Conservation (phyloP, 2,888 invertebrate species). For the Emmelina monodactyla region DNA sequence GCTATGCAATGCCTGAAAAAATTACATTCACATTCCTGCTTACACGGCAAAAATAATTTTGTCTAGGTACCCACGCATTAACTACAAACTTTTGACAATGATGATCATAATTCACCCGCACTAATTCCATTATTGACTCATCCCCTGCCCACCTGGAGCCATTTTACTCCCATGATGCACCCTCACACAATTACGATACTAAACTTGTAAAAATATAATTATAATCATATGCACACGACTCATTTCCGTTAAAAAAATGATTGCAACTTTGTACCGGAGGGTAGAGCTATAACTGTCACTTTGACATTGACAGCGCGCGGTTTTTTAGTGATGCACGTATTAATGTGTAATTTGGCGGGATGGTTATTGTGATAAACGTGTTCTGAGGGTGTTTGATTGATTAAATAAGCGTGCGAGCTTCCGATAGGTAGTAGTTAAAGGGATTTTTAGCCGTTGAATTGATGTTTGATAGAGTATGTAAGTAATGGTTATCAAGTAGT, state of each 20-base stretch:
- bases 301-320: slow-evolving; percentile 18
- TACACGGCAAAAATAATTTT: no score
- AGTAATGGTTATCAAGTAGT: no score
- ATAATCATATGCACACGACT: slow-evolving; percentile 46
- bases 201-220: slow-evolving; percentile 56
- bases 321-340: slow-evolving; percentile 49
- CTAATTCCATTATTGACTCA: slow-evolving; percentile 43
- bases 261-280: slow-evolving; percentile 25
- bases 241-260: slow-evolving; percentile 38
- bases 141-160: slow-evolving; percentile 24
- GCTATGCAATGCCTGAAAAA: no score
- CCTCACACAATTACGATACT: slow-evolving; percentile 11
- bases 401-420: slow-evolving; percentile 54
- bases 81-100: no score
- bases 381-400: slow-evolving; percentile 53
- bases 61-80: no score
- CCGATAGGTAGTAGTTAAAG: slow-evolving; percentile 49
- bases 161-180: slow-evolving; percentile 29
- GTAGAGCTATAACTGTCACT: slow-evolving; percentile 26
- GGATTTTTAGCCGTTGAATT: slow-evolving; percentile 12
- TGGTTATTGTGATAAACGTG: slow-evolving; percentile 44
- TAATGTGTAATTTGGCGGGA: slow-evolving; percentile 62
- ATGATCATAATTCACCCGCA: slow-evolving; percentile 26
- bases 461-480: no score
- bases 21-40: no score